Base-by-base conservation (phyloP, 1,140 invertebrate species). In the Solen grandis region DNA sequence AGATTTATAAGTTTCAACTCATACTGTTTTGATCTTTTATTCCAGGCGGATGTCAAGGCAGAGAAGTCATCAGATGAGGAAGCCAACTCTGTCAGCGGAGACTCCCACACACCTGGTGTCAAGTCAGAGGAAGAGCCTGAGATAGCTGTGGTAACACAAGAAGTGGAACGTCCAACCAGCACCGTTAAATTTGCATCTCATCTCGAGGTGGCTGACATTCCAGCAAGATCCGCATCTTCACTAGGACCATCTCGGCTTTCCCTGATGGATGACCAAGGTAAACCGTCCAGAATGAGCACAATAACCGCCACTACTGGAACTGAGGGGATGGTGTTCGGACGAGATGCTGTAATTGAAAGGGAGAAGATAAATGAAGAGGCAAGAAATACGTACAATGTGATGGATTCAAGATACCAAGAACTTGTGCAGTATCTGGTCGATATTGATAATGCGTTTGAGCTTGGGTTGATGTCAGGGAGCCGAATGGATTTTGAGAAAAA, bases 361-460 rank as follows among this genome's bases (percentile, higher is more conserved):
- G 84, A 88, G 38, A 87, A 85, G 46, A 83, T 90, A 0, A 87
- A 87, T 54, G 81, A 80, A 57, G 84, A 86, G 63, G 84, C 88
- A 29, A 66, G 70, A 27, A 81, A 84, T 41, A 86, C 80, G 46
- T 90, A 82, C 74, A 66, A 69, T 29, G 86, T 82, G 25, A 73
- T 90, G 52, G 84, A 88, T 74, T 35, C 62, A 4, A 72, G 88
- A 19, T 90, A 90, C 80, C 41, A 60, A n/a, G 81, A 83, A 35
- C 83, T 88, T 81, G 80, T 81, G 19, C 76, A 85, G 2, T 82
- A 88, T 57, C 59, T 90, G 2, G 73, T 78, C 10, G 66, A 79
- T 33, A 75, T 87, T 57, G 88, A 90, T 65, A 85, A 86, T 83
- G 77, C 85, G 25, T 80, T 80, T 80, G 77, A 78, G 57, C 75